phyloP scores from a whole-genome alignment of 2,888 invertebrate species.

The Volucella zonaria region DNA sequence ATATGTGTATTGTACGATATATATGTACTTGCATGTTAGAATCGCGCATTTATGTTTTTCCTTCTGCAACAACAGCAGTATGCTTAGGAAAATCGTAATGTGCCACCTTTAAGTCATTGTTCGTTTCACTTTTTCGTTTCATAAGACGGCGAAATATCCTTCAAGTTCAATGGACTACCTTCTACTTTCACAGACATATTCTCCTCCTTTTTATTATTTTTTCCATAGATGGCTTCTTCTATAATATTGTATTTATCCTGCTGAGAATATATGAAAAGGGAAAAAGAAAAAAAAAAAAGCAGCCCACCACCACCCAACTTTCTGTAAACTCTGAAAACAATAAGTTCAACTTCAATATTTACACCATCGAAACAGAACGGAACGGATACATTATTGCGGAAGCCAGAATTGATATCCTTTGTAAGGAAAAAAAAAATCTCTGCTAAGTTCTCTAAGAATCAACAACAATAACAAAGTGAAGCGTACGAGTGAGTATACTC shows the following conservation, averaged over 20 bases:
- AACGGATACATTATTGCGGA: conserved; percentile 36
- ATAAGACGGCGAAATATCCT: too few relatives aligned
- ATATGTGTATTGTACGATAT: too few relatives aligned
- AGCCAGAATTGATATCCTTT: conserved; percentile 34
- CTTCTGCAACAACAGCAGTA: too few relatives aligned
- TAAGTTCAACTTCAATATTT: conserved; percentile 56
- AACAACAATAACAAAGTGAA: conserved; percentile 46
- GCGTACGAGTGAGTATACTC: conserved; percentile 10
- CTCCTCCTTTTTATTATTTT: neutral
- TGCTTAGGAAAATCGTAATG: too few relatives aligned
- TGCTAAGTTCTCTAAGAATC: conserved; percentile 3
- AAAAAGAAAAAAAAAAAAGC: too few relatives aligned
- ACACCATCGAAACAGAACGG: conserved; percentile 23
- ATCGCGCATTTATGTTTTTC: too few relatives aligned
- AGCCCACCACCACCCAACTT: neutral
- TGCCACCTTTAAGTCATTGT: too few relatives aligned
- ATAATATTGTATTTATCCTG: neutral
- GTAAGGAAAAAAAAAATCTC: conserved; percentile 26
- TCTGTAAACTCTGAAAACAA: conserved; percentile 24
- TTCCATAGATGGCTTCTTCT: neutral
- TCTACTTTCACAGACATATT: neutral
- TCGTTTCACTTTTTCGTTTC: too few relatives aligned
- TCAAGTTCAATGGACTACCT: too few relatives aligned
- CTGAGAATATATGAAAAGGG: neutral
- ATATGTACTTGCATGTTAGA: too few relatives aligned